These are phyloP conservation scores for Pipistrellus pipistrellus DNA, from an alignment of 2,797 vertebrate species.

Conservation along the genomic window DNA sequence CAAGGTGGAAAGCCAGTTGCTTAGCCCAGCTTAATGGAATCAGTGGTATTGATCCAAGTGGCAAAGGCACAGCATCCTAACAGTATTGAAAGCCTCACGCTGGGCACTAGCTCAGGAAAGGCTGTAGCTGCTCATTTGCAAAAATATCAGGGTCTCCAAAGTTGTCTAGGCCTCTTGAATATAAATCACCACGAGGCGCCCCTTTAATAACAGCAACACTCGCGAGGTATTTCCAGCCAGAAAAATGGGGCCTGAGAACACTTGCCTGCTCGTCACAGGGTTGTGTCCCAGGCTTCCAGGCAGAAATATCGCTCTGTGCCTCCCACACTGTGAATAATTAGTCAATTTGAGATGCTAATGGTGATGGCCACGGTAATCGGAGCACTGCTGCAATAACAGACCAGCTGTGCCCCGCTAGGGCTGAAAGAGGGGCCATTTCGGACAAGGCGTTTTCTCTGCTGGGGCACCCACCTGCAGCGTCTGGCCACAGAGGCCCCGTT, in stretches of 20 bases:
- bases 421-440: constrained; percentile 44
- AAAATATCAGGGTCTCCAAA: constrained; percentile 56
- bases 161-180: background rate
- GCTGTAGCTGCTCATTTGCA: constrained; percentile 58
- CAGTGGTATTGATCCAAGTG: constrained; percentile 37
- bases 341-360: constrained; percentile 55
- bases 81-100: background rate
- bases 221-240: background rate
- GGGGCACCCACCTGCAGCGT: background rate
- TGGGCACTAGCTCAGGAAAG: constrained; percentile 38
- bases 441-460: background rate
- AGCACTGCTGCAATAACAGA: background rate
- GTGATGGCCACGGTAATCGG: constrained; percentile 23
- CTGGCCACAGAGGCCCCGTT: background rate
- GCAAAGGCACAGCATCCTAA: background rate
- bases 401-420: constrained; percentile 19
- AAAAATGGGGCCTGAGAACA: background rate
- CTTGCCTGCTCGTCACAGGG: background rate
- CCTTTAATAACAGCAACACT: background rate
- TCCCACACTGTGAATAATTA: constrained; percentile 19
- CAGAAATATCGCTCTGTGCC: background rate
- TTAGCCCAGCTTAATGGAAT: constrained; percentile 41
- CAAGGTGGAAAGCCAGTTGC: background rate
- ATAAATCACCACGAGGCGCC: background rate
- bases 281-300: background rate